Evolutionary conservation across 2,113 vertebrate genomes (phyloP).

Genomic region (Pampusana beccarii): DNA sequence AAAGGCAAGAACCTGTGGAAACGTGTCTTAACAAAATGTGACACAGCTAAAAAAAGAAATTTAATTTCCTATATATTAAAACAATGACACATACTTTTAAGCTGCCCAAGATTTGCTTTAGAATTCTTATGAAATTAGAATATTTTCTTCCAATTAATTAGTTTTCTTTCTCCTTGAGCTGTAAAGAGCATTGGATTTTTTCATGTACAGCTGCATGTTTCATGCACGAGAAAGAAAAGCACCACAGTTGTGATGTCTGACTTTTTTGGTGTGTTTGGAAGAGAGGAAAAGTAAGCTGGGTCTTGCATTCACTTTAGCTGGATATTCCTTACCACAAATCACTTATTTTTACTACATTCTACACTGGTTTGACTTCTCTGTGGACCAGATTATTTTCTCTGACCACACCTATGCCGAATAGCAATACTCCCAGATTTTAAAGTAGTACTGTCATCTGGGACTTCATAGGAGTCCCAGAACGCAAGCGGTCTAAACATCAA

Average conservation of each 20-base stretch:
- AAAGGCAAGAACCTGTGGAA: neutral
- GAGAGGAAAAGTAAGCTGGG: neutral
- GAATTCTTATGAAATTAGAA: neutral
- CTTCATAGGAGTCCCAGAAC: neutral
- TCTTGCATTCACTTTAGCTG: neutral
- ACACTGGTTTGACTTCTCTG: neutral
- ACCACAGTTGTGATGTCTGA: neutral
- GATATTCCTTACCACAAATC: neutral
- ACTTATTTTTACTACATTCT: neutral
- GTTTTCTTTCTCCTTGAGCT: conserved; percentile 8
- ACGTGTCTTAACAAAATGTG: neutral
- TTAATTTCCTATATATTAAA: neutral
- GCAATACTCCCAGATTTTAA: neutral
- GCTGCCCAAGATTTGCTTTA: neutral
- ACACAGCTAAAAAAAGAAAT: neutral
- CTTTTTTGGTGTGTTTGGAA: neutral
- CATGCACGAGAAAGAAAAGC: neutral
- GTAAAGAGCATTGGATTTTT: neutral
- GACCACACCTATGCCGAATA: neutral
- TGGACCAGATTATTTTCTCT: neutral
- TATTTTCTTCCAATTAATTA: neutral
- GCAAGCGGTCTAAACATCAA: neutral
- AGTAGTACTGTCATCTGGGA: neutral
- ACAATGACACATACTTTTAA: neutral
- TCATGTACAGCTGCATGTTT: neutral